These are phyloP conservation scores for Albula goreensis DNA, from an alignment of 2,113 vertebrate species.

Conservation along the genomic window DNA sequence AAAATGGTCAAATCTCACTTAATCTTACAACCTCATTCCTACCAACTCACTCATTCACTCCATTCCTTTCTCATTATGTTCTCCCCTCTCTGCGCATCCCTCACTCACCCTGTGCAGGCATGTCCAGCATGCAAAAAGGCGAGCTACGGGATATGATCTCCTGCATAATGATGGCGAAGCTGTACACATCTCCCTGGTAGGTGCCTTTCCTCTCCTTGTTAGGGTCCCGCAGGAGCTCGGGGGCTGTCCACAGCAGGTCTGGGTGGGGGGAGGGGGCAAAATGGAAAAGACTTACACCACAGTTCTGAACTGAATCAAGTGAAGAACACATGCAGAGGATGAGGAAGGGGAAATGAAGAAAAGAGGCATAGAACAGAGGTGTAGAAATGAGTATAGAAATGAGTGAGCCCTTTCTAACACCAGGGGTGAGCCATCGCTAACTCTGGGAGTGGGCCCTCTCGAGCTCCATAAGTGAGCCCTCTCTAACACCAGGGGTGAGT, in stretches of 20 bases:
- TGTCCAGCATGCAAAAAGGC: constrained; percentile 83
- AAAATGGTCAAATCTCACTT: too few relatives aligned
- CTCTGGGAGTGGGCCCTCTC: background rate
- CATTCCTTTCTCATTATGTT: constrained; percentile 26
- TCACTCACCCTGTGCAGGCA: constrained; percentile 71
- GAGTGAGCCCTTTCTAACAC: background rate
- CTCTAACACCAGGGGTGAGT: too few relatives aligned
- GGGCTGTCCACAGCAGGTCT: constrained; percentile 79
- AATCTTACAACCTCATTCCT: background rate
- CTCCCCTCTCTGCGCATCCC: background rate
- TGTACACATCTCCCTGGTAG: constrained; percentile 76
- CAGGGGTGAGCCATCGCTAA: background rate
- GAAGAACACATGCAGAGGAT: too few relatives aligned
- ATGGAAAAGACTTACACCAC: too few relatives aligned
- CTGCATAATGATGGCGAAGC: constrained; percentile 83
- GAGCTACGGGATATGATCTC: constrained; percentile 79
- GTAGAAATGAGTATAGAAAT: background rate
- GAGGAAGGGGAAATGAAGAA: background rate
- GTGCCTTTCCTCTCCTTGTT: constrained; percentile 63
- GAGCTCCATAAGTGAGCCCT: background rate
- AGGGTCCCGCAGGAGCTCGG: constrained; percentile 66
- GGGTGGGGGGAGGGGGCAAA: background rate
- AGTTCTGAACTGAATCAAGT: too few relatives aligned
- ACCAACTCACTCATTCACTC: background rate
- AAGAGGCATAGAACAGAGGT: background rate